phyloP scores from a whole-genome alignment of 2,113 vertebrate species.

The Semnornis frantzii region DNA sequence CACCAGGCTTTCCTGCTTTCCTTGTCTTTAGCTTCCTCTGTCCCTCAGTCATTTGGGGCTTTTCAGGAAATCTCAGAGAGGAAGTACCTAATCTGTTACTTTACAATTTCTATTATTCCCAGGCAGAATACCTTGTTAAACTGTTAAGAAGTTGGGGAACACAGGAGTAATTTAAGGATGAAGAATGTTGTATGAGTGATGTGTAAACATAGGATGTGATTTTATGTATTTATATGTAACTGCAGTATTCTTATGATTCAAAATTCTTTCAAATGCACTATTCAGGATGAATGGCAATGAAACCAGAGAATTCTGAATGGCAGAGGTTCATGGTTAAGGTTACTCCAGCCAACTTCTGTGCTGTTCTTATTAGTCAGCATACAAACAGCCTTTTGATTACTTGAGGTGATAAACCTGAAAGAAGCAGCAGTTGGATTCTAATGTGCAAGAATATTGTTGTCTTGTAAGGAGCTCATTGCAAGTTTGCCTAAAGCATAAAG shows the following conservation, averaged over 20 bases:
- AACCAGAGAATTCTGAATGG: not conserved
- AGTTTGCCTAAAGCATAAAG: not conserved
- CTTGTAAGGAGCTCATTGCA: not conserved
- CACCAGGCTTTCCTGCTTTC: constrained; percentile 42
- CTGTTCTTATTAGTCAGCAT: not conserved
- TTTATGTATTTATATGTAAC: not conserved
- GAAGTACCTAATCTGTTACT: not conserved
- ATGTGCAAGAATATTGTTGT: not conserved
- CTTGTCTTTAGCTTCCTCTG: constrained; percentile 35
- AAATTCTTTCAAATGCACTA: not conserved
- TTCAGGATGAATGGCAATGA: not conserved
- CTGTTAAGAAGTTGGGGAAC: not conserved
- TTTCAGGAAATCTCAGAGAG: constrained; percentile 24
- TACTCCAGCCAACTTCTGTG: not conserved
- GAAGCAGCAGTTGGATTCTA: not conserved
- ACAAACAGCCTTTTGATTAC: not conserved
- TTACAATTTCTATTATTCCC: constrained; percentile 1
- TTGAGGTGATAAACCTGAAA: not conserved
- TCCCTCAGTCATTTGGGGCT: constrained; percentile 39
- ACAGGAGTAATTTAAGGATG: not conserved
- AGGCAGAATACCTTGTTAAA: not conserved
- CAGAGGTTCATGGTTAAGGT: not conserved
- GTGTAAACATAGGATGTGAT: no score
- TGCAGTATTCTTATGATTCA: not conserved
- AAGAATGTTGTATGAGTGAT: not conserved